Base-by-base conservation (phyloP, 2,113 vertebrate species). In the Brachypteracias leptosomus region DNA sequence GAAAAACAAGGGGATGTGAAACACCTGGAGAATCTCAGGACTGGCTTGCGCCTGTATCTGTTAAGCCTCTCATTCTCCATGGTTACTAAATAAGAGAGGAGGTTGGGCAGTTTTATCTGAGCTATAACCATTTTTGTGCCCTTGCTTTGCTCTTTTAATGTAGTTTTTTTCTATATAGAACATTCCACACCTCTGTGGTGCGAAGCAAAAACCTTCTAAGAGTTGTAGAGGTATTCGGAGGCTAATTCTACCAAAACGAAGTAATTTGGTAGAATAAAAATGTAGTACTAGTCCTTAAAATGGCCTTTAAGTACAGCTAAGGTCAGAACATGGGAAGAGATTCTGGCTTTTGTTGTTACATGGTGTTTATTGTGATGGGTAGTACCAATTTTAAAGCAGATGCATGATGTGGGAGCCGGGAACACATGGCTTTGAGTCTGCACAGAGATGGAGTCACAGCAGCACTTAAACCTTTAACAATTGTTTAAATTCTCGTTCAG, bases 401-500 rank as follows among this genome's bases (percentile, higher is more conserved):
- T 78, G 11, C 7, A 11, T 2, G 3, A 15, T 54, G 44, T 68
- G 66, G 17, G 58, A 68, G 57, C 55, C 11, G 20, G 25, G 65
- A 77, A 38, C 11, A 3, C 4, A 2, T 15, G 28, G 12, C 49
- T 88, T 76, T 49, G 75, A 58, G 58, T 47, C 51, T 77, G 29
- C 65, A 28, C 31, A 52, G 46, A 38, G 54, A 4, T 44, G 38
- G 24, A 58, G 8, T 70, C 55, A 31, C 22, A 59, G 42, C 11
- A 78, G 31, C 40, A 22, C 47, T 54, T 17, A 38, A 35, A 28
- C 2, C 31, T 71, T 13, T 66, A 93, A 70, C 13, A 8, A 72
- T 86, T 94, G 52, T 90, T 93, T 61, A 58, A 89, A 92, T 89
- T 94, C 29, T 88, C 74, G 59, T 97, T 91, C 96, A 99, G 99